phyloP scores from a whole-genome alignment of 2,797 vertebrate species.

The Florisuga fusca region DNA sequence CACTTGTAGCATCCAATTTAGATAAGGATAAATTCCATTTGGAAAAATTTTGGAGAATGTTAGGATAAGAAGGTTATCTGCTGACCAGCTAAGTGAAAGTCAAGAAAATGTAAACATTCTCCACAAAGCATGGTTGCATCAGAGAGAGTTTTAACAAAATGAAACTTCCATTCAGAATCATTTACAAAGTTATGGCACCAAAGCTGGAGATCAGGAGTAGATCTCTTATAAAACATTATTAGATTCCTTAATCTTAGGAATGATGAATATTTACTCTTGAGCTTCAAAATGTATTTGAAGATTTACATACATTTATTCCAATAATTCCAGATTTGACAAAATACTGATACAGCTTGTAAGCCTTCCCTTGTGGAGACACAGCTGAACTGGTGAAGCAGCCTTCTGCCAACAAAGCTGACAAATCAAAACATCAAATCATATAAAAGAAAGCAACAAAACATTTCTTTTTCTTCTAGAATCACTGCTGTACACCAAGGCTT shows the following conservation, averaged over 20 bases:
- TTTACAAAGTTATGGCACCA: slow-evolving; percentile 26
- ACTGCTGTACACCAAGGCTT: background rate
- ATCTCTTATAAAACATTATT: background rate
- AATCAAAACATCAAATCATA: background rate
- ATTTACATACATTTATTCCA: slow-evolving; percentile 25
- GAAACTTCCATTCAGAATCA: background rate
- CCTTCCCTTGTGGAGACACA: background rate
- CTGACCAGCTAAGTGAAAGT: slow-evolving; percentile 18
- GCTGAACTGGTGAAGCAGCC: background rate
- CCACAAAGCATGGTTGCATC: slow-evolving; percentile 10
- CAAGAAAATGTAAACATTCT: slow-evolving; percentile 37
- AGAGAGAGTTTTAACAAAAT: background rate
- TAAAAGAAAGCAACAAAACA: background rate
- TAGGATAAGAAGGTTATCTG: slow-evolving; percentile 54
- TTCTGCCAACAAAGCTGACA: background rate
- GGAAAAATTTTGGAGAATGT: slow-evolving; percentile 28
- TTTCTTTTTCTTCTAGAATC: background rate
- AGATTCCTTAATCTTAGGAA: slow-evolving; percentile 12
- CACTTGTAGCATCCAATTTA: slow-evolving; percentile 19
- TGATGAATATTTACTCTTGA: slow-evolving; percentile 25
- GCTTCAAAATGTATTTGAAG: slow-evolving; percentile 13
- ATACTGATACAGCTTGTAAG: background rate
- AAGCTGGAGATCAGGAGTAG: background rate
- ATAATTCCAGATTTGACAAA: slow-evolving; percentile 1
- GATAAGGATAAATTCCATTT: slow-evolving; percentile 14